Percentiles rank a stretch among this genome's conserved stretches.
phyloP scores from a whole-genome alignment of 2,888 invertebrate genomes.

The Ornithoptera alexandrae region DNA sequence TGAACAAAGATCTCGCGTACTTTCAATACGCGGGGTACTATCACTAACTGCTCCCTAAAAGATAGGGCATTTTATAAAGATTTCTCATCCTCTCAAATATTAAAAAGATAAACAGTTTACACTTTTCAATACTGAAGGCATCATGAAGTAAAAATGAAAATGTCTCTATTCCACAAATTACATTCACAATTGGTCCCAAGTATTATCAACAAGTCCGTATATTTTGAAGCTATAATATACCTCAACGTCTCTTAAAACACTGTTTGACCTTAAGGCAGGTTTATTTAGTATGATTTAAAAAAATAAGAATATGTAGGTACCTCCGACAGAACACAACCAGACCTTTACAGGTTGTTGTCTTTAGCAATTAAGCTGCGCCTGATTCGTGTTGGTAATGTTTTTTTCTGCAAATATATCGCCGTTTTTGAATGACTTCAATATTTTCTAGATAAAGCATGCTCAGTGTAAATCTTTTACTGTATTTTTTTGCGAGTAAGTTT shows the following conservation, averaged over 20 bases:
- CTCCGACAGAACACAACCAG: background rate
- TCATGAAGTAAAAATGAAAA: too few relatives aligned
- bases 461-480: background rate
- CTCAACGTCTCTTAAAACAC: background rate
- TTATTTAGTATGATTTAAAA: background rate
- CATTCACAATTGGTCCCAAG: background rate
- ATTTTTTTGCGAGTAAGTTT: background rate
- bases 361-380: background rate
- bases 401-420: background rate
- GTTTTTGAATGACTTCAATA: constrained; percentile 3
- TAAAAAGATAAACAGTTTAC: too few relatives aligned
- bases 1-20: too few relatives aligned
- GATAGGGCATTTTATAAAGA: too few relatives aligned
- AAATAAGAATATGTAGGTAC: background rate
- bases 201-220: background rate
- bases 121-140: too few relatives aligned
- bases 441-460: background rate
- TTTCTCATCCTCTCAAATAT: too few relatives aligned
- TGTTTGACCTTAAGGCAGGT: background rate
- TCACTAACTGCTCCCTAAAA: too few relatives aligned
- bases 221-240: background rate
- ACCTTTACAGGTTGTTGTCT: constrained; percentile 1
- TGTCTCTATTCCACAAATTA: too few relatives aligned
- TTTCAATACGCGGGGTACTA: too few relatives aligned
- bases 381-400: background rate